Evolutionary conservation across 1,140 invertebrate genomes (phyloP).

Genomic region (Bombus fervidus): DNA sequence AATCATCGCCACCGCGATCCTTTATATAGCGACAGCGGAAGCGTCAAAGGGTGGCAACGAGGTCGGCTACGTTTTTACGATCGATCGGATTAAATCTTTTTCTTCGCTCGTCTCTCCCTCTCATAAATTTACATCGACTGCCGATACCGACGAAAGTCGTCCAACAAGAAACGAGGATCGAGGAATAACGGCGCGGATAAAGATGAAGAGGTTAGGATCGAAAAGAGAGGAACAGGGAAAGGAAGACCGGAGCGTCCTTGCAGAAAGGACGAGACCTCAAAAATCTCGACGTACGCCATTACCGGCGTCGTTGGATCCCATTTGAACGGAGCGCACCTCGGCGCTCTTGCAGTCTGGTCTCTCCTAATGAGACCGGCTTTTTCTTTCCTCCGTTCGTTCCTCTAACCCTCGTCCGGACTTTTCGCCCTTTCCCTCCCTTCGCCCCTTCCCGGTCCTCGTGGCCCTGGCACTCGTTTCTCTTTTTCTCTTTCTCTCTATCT

Average conservation of each 20-base stretch:
- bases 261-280: constrained; percentile 61
- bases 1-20: neutral
- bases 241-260: constrained; percentile 26
- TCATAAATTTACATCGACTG: constrained; percentile 45
- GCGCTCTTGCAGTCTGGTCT: constrained; percentile 59
- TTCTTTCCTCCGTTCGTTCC: constrained; percentile 62
- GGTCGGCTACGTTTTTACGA: neutral
- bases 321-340: constrained; percentile 63
- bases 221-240: neutral
- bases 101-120: neutral
- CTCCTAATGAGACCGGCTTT: constrained; percentile 74
- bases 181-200: no score
- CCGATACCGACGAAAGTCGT: constrained; percentile 11
- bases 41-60: neutral
- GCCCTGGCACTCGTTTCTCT: constrained; percentile 18
- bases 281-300: constrained; percentile 67
- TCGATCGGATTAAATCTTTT: constrained; percentile 24
- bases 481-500: constrained; percentile 26
- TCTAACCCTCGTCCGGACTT: constrained; percentile 22
- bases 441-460: neutral
- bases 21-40: neutral
- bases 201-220: neutral
- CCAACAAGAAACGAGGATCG: neutral
- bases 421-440: constrained; percentile 27
- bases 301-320: constrained; percentile 65